Evolutionary conservation across 2,113 vertebrate genomes (phyloP), one percentile per base, ranked within the genome.

Genomic region (Pterocles burchelli): DNA sequence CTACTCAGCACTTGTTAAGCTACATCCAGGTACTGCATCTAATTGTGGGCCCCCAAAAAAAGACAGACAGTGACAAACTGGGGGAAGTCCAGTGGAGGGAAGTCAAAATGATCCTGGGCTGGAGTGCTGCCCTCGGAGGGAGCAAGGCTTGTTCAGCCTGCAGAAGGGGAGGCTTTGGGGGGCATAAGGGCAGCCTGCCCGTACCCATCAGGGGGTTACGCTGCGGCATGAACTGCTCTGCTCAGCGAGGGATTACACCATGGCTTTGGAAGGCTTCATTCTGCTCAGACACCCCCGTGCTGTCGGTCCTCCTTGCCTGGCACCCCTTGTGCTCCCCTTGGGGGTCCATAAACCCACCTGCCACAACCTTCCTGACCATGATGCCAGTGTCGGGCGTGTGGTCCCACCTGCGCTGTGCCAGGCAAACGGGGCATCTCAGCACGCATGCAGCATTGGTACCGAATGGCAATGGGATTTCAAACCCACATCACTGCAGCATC

Each of bases 111-210:
- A 33, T 8, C n/a, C 71, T 34, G 45, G 51, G 51, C 71, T 26
- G 51, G 36, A 77, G 16, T 5, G 29, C 48, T 38, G 38, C 38
- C 38, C 38, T 38, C 38, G 38, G 38, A 38, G 38, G 38, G 29
- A 65, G 10, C 15, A 1, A 59, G 43, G 31, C 14, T 61, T n/a
- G 36, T 24, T 54, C 43, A 31, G 66, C 43, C 48, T 22, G 41
- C 49, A 31, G 57, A 22, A 33, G 41, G 41, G 43, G 26, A 20
- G 48, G 82, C 31, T 51, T 6, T 70, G 36, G 45, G 71, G 22
- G 41, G 21, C 0, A 4, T 17, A 2, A 5, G 1, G 6, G 54
- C 54, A 38, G 55, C 22, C 6, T 11, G 46, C 54, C 38, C 17
- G 4, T 14, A 24, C 14, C 82, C 28, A 6, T 2, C 13, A 31